Conservation (phyloP, 1,140 invertebrate genomes). For the Charaxes varanes region DNA sequence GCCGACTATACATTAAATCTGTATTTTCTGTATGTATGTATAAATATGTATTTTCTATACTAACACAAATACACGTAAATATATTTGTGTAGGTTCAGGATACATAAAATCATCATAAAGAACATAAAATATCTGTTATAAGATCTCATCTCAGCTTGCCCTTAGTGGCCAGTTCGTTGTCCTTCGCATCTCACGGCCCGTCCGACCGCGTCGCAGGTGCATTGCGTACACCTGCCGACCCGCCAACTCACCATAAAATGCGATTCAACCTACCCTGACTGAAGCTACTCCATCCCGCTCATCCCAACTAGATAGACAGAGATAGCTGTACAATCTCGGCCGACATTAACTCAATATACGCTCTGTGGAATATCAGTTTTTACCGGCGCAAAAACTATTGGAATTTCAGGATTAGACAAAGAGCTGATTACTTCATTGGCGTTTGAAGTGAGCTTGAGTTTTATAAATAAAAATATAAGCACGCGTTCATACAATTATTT, state of each 20-base stretch:
- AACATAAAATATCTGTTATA: neutral
- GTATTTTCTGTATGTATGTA: too few species aligned
- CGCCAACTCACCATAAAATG: conserved; percentile 64
- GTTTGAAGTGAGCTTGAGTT: too few species aligned
- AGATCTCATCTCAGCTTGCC: conserved; percentile 9
- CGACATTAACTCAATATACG: conserved; percentile 64
- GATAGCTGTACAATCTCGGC: conserved; percentile 53
- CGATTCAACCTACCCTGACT: conserved; percentile 47
- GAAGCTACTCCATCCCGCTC: conserved; percentile 48
- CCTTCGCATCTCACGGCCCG: conserved; percentile 53
- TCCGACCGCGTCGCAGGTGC: conserved; percentile 56
- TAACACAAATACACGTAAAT: too few species aligned
- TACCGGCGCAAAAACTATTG: conserved; percentile 69
- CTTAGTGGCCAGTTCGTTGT: conserved; percentile 40
- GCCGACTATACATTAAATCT: too few species aligned
- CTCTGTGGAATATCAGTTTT: conserved; percentile 68
- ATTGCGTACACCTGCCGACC: conserved; percentile 55
- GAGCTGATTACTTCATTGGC: too few species aligned
- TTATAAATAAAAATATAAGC: too few species aligned
- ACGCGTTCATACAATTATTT: too few species aligned
- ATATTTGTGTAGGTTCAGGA: too few species aligned
- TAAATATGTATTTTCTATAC: too few species aligned
- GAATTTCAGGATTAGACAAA: conserved; percentile 45
- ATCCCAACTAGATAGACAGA: conserved; percentile 25
- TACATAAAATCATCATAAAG: neutral